Evolutionary conservation across 37 sponge, comb jelly and placozoan species (phyloP).

Genomic region (Hormiphora californensis): DNA sequence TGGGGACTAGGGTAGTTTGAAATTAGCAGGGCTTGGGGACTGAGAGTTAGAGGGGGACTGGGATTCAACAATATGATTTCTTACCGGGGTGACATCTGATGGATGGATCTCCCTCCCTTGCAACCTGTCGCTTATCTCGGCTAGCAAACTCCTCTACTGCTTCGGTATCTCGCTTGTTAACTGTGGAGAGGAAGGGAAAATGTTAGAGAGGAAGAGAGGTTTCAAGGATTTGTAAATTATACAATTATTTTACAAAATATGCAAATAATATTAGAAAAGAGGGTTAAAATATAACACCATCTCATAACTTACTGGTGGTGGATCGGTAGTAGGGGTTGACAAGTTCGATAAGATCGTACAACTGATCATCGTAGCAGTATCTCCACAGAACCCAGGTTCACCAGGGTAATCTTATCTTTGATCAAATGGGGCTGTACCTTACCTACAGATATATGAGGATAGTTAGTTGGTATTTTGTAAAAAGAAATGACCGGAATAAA

Average conservation of each 20-base stretch:
- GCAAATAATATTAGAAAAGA: no score
- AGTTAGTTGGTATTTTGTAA: no score
- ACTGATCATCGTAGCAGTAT: conserved; percentile 34
- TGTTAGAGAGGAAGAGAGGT: no score
- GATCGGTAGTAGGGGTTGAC: background rate
- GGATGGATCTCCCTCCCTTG: background rate
- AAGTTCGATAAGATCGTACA: background rate
- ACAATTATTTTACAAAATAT: no score
- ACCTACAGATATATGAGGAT: no score
- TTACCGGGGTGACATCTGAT: conserved; percentile 13
- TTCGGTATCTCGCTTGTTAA: no score
- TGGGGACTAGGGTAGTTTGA: background rate
- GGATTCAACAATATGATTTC: background rate
- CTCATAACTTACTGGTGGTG: background rate
- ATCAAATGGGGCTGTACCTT: no score
- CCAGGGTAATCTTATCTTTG: conserved; percentile 19
- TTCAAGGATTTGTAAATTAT: no score
- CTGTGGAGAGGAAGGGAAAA: no score
- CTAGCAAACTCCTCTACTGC: background rate
- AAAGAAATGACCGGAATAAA: no score
- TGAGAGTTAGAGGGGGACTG: background rate
- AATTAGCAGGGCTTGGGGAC: background rate
- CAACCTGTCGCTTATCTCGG: background rate
- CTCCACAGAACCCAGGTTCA: conserved; percentile 37
- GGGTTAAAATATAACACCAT: no score